Conservation (phyloP, 1,140 invertebrate genomes). For the Drosophila pandora region DNA sequence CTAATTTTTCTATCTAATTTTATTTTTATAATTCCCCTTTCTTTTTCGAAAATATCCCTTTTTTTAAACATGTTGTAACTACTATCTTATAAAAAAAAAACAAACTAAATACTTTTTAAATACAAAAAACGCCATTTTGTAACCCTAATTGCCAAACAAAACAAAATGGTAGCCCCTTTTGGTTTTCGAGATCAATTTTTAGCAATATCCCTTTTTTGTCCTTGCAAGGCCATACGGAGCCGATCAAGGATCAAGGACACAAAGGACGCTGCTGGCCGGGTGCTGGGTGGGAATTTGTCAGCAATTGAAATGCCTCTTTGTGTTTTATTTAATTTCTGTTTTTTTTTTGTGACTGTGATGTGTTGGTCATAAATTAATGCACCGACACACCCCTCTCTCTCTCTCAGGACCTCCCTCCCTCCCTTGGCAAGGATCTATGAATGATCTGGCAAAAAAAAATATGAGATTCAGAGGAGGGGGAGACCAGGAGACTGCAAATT, state of each 20-base stretch:
- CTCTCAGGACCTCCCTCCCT: neutral
- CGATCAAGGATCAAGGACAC: neutral
- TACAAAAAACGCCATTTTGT: neutral
- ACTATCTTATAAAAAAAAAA: too few relatives aligned
- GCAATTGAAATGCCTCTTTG: constrained; percentile 45
- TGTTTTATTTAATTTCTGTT: neutral
- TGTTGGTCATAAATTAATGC: constrained; percentile 66
- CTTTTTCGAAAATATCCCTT: neutral
- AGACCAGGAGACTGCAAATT: constrained; percentile 31
- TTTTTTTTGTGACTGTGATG: too few relatives aligned
- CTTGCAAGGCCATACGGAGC: neutral
- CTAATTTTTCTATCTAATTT: too few relatives aligned
- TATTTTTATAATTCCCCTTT: neutral
- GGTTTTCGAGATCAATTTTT: neutral
- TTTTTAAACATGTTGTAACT: too few relatives aligned
- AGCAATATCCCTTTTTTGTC: neutral
- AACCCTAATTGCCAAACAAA: neutral
- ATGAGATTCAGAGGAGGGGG: too few relatives aligned
- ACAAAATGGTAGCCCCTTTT: neutral
- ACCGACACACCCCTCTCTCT: constrained; percentile 45
- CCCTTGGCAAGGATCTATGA: neutral
- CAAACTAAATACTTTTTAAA: neutral
- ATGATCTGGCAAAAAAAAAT: constrained; percentile 29
- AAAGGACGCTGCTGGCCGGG: neutral
- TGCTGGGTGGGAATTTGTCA: constrained; percentile 58